Conservation (phyloP, 1,140 invertebrate species). For the Diabrotica virgifera region DNA sequence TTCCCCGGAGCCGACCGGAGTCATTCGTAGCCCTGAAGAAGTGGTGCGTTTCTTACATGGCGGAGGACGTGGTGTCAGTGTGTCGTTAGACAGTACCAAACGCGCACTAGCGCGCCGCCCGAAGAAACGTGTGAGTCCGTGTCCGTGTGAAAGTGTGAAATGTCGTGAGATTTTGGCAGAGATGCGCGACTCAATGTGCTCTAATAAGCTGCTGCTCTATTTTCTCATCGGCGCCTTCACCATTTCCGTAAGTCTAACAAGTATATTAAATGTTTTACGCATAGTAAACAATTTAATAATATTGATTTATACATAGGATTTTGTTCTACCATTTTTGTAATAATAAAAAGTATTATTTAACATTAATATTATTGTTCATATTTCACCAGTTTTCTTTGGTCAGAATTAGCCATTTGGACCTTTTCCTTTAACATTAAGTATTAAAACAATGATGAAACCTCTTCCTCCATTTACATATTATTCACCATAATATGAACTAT, state of each 20-base stretch:
- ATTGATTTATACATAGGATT: too few species aligned
- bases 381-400: too few species aligned
- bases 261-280: too few species aligned
- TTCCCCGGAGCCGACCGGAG: background rate
- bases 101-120: background rate
- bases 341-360: too few species aligned
- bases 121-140: background rate
- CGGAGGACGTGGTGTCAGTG: background rate
- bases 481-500: too few species aligned
- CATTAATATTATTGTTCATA: too few species aligned
- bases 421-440: too few species aligned
- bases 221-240: conserved; percentile 7
- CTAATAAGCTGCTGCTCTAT: conserved; percentile 1
- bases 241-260: conserved; percentile 14
- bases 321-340: too few species aligned
- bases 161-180: conserved; percentile 10
- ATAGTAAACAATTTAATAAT: too few species aligned
- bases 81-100: background rate
- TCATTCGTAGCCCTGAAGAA: background rate
- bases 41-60: background rate
- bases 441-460: too few species aligned
- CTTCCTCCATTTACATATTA: too few species aligned
- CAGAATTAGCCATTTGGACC: too few species aligned
- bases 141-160: conserved; percentile 8
- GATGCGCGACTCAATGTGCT: conserved; percentile 13